phyloP scores from a whole-genome alignment of 2,113 vertebrate species.

The Hippopotamus amphibius region DNA sequence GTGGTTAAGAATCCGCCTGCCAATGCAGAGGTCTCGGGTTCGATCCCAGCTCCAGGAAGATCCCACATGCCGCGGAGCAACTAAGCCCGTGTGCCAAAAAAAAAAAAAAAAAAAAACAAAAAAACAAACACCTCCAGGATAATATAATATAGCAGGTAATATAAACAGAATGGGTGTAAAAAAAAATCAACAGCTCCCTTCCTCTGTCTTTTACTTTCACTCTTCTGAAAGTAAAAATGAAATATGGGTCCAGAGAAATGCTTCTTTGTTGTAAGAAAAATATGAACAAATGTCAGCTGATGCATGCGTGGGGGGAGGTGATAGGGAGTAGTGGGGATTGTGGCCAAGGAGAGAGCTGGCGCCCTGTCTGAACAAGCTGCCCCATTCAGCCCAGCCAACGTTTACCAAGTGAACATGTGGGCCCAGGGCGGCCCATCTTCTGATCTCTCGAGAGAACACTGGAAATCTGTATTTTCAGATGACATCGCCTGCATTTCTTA shows the following conservation, averaged over 20 bases:
- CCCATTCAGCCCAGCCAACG: background rate
- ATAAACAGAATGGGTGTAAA: background rate
- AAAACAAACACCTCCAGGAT: background rate
- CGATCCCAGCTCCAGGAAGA: too few relatives aligned
- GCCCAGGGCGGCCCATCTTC: background rate
- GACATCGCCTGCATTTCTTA: background rate
- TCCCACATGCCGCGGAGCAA: too few relatives aligned
- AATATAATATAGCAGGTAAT: background rate
- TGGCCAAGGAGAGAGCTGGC: fast-evolving
- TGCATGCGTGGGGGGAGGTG: background rate
- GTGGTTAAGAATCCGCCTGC: too few relatives aligned
- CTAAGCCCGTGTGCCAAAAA: too few relatives aligned
- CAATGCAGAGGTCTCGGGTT: too few relatives aligned
- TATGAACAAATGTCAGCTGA: background rate
- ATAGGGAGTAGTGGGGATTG: fast-evolving
- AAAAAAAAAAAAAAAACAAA: too few relatives aligned
- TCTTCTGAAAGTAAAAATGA: background rate
- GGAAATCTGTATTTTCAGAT: background rate
- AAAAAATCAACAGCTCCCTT: background rate
- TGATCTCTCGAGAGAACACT: background rate
- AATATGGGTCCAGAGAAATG: background rate
- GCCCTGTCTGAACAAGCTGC: background rate
- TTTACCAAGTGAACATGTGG: background rate
- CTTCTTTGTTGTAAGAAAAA: background rate
- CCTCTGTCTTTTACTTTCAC: background rate